A percentile compares a stretch with the other conserved stretches of the same genome.
These are phyloP conservation scores for Phymorhynchus buccinoides DNA, from an alignment of 1,140 invertebrate genomes.

Conservation along the genomic window DNA sequence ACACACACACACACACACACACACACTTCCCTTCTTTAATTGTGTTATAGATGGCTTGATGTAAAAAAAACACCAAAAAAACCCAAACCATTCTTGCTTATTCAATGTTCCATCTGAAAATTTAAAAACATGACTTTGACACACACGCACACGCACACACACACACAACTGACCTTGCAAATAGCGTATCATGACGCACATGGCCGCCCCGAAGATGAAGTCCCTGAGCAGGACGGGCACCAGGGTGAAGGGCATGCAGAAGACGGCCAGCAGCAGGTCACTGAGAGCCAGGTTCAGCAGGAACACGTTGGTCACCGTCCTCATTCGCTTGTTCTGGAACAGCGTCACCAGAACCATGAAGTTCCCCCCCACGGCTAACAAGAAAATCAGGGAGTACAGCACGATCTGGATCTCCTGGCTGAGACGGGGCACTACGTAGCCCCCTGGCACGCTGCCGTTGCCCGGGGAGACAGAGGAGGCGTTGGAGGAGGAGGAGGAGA, in stretches of 20 bases:
- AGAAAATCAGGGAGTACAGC: slow-evolving; percentile 84
- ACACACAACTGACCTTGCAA: slow-evolving; percentile 76
- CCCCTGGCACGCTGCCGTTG: background rate
- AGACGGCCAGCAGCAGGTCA: slow-evolving; percentile 87
- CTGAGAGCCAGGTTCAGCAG: slow-evolving; percentile 83
- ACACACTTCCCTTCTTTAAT: too few species aligned
- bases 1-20: background rate
- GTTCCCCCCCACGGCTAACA: slow-evolving; percentile 86
- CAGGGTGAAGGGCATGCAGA: slow-evolving; percentile 91
- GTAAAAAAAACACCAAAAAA: too few species aligned
- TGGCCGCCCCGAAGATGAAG: slow-evolving; percentile 86
- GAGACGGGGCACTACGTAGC: slow-evolving; percentile 40
- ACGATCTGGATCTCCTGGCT: slow-evolving; percentile 75
- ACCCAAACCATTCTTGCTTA: too few species aligned
- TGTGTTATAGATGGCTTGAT: too few species aligned
- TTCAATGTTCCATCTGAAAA: too few species aligned
- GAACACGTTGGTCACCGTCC: slow-evolving; percentile 91
- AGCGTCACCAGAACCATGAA: slow-evolving; percentile 85
- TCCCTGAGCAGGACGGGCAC: slow-evolving; percentile 85
- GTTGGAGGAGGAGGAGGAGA: too few species aligned
- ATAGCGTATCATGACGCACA: slow-evolving; percentile 89
- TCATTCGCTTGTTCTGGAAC: slow-evolving; percentile 86
- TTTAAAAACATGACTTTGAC: background rate
- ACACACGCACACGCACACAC: too few species aligned
- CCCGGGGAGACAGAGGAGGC: background rate